phyloP scores from a whole-genome alignment of 2,888 invertebrate species.

The Geotrupes spiniger region DNA sequence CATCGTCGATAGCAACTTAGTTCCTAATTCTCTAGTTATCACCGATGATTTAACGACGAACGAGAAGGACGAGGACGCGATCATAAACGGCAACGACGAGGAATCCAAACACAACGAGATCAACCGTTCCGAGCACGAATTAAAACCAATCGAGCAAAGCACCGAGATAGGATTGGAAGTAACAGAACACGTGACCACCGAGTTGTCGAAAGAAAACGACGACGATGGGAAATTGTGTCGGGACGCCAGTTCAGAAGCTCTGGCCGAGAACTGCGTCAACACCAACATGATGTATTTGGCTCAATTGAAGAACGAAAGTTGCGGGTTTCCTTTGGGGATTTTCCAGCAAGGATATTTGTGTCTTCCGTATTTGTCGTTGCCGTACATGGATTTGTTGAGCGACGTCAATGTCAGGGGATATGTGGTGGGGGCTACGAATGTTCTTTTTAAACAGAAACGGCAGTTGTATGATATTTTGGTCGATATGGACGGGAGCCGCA shows the following conservation, averaged over 20 bases:
- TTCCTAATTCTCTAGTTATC: conserved; percentile 6
- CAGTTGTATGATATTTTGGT: conserved; percentile 90
- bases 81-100: conserved; percentile 18
- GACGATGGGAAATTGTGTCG: conserved; percentile 56
- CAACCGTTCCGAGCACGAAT: conserved; percentile 20
- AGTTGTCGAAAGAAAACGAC: conserved; percentile 35
- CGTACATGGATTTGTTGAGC: conserved; percentile 87
- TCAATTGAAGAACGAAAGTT: conserved; percentile 67
- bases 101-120: conserved; percentile 32
- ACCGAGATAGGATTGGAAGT: conserved; percentile 45
- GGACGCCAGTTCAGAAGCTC: conserved; percentile 66
- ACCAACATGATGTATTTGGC: conserved; percentile 62
- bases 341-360: conserved; percentile 92
- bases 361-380: conserved; percentile 92
- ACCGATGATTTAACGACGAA: conserved; percentile 1
- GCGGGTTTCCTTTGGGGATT: conserved; percentile 84
- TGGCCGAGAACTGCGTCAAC: conserved; percentile 56
- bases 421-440: conserved; percentile 96
- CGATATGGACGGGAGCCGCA: conserved; percentile 81
- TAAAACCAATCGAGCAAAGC: conserved; percentile 11
- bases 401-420: conserved; percentile 84
- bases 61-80: conserved; percentile 14
- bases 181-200: conserved; percentile 44
- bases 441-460: conserved; percentile 93
- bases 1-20: conserved; percentile 8